phyloP scores from a whole-genome alignment of 2,797 vertebrate genomes.

The Knipowitschia caucasica region DNA sequence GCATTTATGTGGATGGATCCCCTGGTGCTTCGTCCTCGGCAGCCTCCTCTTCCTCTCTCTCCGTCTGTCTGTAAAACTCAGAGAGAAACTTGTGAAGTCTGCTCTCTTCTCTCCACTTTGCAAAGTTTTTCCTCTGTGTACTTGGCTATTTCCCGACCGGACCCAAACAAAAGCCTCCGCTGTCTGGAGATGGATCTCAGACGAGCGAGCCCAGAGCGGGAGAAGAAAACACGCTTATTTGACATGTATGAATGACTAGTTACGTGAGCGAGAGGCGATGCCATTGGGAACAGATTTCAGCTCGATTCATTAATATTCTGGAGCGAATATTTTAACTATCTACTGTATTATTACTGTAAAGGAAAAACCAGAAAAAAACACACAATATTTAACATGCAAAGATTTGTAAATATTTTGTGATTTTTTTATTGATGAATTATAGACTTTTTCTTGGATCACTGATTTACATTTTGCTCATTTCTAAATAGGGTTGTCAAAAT shows the following conservation, averaged over 20 bases:
- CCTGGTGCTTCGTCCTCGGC: conserved; percentile 7
- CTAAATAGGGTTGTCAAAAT: too few species aligned
- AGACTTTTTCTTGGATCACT: too few species aligned
- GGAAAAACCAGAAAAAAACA: too few species aligned
- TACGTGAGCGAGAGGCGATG: conserved; percentile 49
- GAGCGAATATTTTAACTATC: too few species aligned
- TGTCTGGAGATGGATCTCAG: conserved; percentile 75
- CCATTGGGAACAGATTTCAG: conserved; percentile 36
- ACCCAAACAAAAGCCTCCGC: conserved; percentile 73
- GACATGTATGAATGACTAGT: conserved; percentile 48
- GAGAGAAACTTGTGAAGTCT: conserved; percentile 33
- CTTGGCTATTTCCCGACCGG: conserved; percentile 54
- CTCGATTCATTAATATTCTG: too few species aligned
- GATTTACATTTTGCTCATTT: too few species aligned
- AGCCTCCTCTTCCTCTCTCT: conserved; percentile 30
- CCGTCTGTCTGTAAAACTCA: conserved; percentile 44
- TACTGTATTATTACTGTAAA: too few species aligned
- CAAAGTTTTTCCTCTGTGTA: conserved; percentile 6
- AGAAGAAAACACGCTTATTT: conserved; percentile 60
- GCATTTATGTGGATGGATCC: background rate
- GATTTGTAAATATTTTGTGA: too few species aligned
- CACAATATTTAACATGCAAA: too few species aligned
- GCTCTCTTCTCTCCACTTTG: conserved; percentile 17
- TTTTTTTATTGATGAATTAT: too few species aligned
- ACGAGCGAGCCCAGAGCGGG: conserved; percentile 35